Base-by-base conservation (phyloP, 2,113 vertebrate genomes). In the Monarcha castaneiventris region DNA sequence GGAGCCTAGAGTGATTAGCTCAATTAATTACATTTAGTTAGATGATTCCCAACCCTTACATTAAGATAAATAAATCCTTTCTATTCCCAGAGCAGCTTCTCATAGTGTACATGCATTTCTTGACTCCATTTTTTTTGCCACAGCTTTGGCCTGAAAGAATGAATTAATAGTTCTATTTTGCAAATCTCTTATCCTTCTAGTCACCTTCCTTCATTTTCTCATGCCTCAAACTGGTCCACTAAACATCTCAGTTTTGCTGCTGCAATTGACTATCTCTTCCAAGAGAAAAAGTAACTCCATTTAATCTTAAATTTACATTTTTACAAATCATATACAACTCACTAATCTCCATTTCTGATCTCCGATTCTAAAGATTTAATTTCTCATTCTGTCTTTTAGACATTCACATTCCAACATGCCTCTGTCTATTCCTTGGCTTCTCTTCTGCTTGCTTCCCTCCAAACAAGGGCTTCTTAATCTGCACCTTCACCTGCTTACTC, bases 11-110 rank as follows among this genome's bases (percentile, higher is more conserved):
- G 66, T 62, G 68, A 94, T 87, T 77, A 94, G 69, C 61, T 94
- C 56, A 84, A 93, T 89, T 87, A 94, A 96, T 94, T 89, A 91
- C 73, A 59, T 84, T 75, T 87, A 75, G 39, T 71, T 72, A 89
- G 84, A 81, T 51, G 16, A 93, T 77, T 94, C 61, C 61, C 46
- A 91, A 2, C 17, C 5, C 26, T 87, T 91, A 91, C 16, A 75
- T 77, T 32, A 83, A 32, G 22, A 90, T 6, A 87, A 84, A 84
- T 43, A 81, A 89, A 76, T 63, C n/a, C 26, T 84, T 77, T 89
- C 55, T 79, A 71, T 63, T 68, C 68, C 64, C 79, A 90, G 33
- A 88, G 37, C 33, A 62, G 23, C 39, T 84, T 84, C 75, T 71
- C 68, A 67, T 11, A 67, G 58, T 19, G 35, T 63, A 33, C 10